Evolutionary conservation across 1,140 invertebrate species (phyloP).

Genomic region (Drosophila kanapiae): DNA sequence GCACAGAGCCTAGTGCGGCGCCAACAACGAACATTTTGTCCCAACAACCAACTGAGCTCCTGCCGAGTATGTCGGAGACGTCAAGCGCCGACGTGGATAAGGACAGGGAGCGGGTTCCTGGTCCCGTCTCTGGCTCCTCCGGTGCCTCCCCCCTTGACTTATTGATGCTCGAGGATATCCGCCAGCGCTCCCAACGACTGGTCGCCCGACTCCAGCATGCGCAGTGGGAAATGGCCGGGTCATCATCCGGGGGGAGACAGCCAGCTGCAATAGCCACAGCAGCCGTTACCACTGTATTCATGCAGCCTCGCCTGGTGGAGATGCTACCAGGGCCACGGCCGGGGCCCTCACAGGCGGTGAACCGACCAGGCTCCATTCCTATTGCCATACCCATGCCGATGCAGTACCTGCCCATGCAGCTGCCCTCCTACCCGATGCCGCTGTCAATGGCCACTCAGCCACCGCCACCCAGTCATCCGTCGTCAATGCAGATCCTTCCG

Average conservation of each 20-base stretch:
- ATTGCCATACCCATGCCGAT: conserved; percentile 20
- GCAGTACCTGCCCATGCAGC: conserved; percentile 3
- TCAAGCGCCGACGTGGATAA: conserved; percentile 44
- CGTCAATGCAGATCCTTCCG: not conserved
- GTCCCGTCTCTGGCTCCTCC: conserved; percentile 12
- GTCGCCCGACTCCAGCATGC: conserved; percentile 46
- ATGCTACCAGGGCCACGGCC: conserved; percentile 6
- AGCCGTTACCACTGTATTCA: not conserved
- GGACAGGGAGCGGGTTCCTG: conserved; percentile 29
- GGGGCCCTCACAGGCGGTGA: not conserved
- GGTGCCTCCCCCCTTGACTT: conserved; percentile 3
- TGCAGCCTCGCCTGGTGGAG: conserved; percentile 6
- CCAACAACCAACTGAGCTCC: not conserved
- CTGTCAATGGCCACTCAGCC: conserved; percentile 21
- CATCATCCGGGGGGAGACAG: not conserved
- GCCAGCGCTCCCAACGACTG: conserved; percentile 51
- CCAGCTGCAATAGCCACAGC: not conserved
- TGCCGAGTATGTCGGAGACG: conserved; percentile 52
- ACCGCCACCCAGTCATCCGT: not conserved
- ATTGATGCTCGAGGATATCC: conserved; percentile 34
- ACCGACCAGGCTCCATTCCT: conserved; percentile 10
- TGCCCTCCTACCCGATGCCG: conserved; percentile 23
- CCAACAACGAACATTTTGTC: not conserved
- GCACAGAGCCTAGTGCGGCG: not conserved
- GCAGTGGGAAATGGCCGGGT: conserved; percentile 45